Conservation (phyloP, 2,888 invertebrate species). For the Drosophila phalerata region DNA sequence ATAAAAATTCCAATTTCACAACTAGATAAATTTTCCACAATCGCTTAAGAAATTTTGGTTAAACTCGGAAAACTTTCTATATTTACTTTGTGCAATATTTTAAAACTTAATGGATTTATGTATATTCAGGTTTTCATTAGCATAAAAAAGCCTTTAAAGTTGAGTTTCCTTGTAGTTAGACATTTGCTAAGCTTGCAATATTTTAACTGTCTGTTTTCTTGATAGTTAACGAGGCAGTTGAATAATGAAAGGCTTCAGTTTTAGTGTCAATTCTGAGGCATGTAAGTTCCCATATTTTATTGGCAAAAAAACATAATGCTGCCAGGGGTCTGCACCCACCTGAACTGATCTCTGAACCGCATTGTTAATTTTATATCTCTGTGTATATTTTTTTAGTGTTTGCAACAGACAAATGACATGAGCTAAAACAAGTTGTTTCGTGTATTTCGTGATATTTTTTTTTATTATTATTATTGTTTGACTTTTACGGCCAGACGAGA, state of each 20-base stretch:
- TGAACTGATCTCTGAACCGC: conserved; percentile 62
- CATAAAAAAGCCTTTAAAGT: conserved; percentile 13
- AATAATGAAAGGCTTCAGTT: conserved; percentile 12
- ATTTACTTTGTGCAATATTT: background rate
- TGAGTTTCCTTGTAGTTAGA: conserved; percentile 7
- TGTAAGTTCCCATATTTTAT: conserved; percentile 21
- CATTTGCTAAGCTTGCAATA: background rate
- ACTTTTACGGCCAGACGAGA: conserved; percentile 35
- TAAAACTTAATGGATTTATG: background rate
- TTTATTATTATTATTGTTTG: conserved; percentile 42
- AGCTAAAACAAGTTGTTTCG: conserved; percentile 45
- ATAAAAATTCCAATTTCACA: conserved; percentile 21
- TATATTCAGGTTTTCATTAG: background rate
- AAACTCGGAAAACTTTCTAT: background rate
- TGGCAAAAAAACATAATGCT: conserved; percentile 12
- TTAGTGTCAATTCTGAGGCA: conserved; percentile 28
- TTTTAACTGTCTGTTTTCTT: conserved; percentile 5
- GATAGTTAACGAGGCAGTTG: conserved; percentile 22
- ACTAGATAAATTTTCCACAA: conserved; percentile 20
- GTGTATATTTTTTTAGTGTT: conserved; percentile 25
- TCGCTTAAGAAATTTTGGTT: conserved; percentile 3
- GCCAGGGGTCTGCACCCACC: conserved; percentile 45
- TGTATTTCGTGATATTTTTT: conserved; percentile 31
- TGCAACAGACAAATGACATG: conserved; percentile 29
- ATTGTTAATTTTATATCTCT: conserved; percentile 19